phyloP scores from a whole-genome alignment of 2,113 vertebrate genomes.

The Misgurnus anguillicaudatus region DNA sequence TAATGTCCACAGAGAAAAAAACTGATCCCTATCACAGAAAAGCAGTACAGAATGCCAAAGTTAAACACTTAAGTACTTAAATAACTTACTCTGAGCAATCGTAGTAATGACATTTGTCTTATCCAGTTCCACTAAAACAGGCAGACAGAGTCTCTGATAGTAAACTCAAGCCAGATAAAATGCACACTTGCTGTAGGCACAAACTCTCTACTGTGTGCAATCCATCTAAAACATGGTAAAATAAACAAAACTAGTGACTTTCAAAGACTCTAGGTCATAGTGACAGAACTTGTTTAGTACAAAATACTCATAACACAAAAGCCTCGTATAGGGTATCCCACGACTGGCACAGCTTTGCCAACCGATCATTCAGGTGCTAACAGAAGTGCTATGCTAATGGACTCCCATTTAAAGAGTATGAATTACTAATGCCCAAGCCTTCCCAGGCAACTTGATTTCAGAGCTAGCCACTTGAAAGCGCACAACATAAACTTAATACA shows the following conservation, averaged over 20 bases:
- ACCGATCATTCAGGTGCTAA: slow-evolving; percentile 31
- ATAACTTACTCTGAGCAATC: too few relatives aligned
- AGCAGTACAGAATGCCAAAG: too few relatives aligned
- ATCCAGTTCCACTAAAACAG: background rate
- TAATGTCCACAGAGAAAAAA: too few relatives aligned
- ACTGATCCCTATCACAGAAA: too few relatives aligned
- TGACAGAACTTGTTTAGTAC: slow-evolving; percentile 7
- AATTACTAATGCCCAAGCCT: slow-evolving; percentile 68
- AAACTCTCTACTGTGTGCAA: background rate
- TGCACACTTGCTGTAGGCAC: background rate
- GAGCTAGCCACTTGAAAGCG: slow-evolving; percentile 59
- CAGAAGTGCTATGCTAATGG: slow-evolving; percentile 51
- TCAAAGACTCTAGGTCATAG: background rate
- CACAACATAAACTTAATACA: slow-evolving; percentile 68
- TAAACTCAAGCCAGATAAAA: slow-evolving; percentile 1
- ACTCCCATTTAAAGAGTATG: slow-evolving; percentile 67
- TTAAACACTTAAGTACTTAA: too few relatives aligned
- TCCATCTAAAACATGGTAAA: slow-evolving; percentile 17
- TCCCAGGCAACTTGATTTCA: slow-evolving; percentile 64
- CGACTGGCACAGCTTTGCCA: slow-evolving; percentile 12
- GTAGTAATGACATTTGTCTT: too few relatives aligned
- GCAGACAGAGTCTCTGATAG: background rate
- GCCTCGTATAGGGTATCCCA: slow-evolving; percentile 4
- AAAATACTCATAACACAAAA: slow-evolving; percentile 19
- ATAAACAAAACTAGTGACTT: slow-evolving; percentile 13